Evolutionary conservation across 2,888 invertebrate species (phyloP).

Genomic region (Poecilobothrus nobilitatus): DNA sequence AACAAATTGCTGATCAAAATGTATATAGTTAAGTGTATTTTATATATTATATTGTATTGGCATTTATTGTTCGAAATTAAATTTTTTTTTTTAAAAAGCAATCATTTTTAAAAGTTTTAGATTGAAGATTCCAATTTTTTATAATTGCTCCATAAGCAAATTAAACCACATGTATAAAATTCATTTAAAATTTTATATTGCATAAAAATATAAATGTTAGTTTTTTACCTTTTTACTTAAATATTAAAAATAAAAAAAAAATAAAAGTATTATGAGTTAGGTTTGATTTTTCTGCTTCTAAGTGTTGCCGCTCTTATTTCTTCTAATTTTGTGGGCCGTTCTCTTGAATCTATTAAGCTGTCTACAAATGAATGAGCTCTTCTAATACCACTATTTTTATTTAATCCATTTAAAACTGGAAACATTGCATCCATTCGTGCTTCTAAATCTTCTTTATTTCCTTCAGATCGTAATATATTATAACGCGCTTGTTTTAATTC

Average conservation of each 20-base stretch:
- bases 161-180: no score
- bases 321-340: constrained; percentile 44
- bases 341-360: constrained; percentile 50
- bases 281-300: constrained; percentile 22
- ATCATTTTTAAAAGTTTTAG: no score
- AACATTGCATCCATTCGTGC: constrained; percentile 48
- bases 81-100: not conserved
- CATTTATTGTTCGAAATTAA: not conserved
- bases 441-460: constrained; percentile 52
- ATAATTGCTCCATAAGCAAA: no score
- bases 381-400: constrained; percentile 53
- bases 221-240: not conserved
- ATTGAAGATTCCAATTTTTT: no score
- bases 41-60: not conserved
- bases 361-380: constrained; percentile 59
- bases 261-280: not conserved
- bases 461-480: constrained; percentile 60
- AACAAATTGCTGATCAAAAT: not conserved
- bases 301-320: constrained; percentile 41
- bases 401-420: constrained; percentile 47
- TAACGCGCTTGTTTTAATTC: constrained; percentile 60
- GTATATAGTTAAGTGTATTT: no score
- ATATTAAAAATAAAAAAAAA: not conserved
- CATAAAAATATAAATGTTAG: no score
- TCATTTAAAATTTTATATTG: no score